Base-by-base conservation (phyloP, 2,888 invertebrate species). In the Microplitis deprimator region DNA sequence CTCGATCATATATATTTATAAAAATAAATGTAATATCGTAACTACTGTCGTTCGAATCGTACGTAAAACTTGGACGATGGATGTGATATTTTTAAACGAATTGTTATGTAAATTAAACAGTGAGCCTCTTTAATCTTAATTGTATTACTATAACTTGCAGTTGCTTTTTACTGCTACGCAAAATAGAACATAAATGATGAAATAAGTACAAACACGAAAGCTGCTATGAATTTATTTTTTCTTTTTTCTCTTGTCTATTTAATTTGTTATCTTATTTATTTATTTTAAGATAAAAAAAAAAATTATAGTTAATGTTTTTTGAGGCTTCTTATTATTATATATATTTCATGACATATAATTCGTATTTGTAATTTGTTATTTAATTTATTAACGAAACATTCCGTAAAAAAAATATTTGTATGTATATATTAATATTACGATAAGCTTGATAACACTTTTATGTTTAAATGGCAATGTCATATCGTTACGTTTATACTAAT, bases 191-290 rank as follows among this genome's bases (percentile, higher is more conserved):
- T 60, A 40, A 20, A 13, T 5, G 39, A 68, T 16, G 76, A 70
- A 80, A 75, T 77, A 73, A 82, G 79, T 82, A 82, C 80, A 82
- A 82, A 81, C 68, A 73, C 74, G 50, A 76, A 77, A 68, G 78
- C 73, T 75, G 74, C 76, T 62, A 65, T 59, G 29, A 6, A n/a
- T 50, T n/a, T 41, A 13, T 65, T 76, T 78, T 65, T 38, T 75
- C 13, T 75, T 39, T n/a, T 77, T 68, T 62, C 3, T 72, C 69
- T 16, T 17, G 29, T 40, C 40, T 7, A n/a, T 17, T 67, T 17
- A 67, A 29, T 68, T 39, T 29, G 8, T 68, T 61, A 20, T 59
- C 8, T 70, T 29, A 4, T 29, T 70, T 59, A 20, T 8, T 50
- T 50, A 61, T 61, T 16, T 13, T 7, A 20, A 41, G 39, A 16